Base-by-base conservation (phyloP, 2,113 vertebrate genomes). In the Aramus guarauna region DNA sequence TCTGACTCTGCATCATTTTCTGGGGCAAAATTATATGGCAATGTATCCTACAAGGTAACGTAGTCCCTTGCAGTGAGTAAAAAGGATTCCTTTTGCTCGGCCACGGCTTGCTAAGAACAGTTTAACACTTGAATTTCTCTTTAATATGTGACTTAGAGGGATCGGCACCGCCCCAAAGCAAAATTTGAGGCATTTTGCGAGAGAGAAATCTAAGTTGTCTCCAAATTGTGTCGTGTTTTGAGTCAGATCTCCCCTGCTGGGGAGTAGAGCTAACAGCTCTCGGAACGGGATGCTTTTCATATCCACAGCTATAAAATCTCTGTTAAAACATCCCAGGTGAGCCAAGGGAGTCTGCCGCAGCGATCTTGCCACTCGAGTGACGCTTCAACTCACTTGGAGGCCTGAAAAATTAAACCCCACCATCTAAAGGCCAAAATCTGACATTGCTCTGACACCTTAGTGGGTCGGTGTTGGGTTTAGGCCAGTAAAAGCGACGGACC, bases 11-110 rank as follows among this genome's bases (percentile, higher is more conserved):
- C 87, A 55, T 52, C 69, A 5, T 48, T 52, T 82, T 45, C 92
- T 30, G 90, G 93, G 79, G 67, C 60, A 24, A 62, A 90, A 68
- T 56, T 69, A 4, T 37, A 78, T 59, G 93, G 95, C 88, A 17
- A 93, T 94, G 93, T 96, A 94, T 94, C 93, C 93, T 68, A 93
- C 95, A 39, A 93, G 91, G 95, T 94, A 90, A n/a, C 0, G 68
- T 11, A 30, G 48, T 62, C 24, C 39, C 62, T 58, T 6, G 73
- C 58, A 36, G 43, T 12, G 45, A 53, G 55, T 14, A 24, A 37
- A 73, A 37, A 60, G 34, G 45, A 6, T 15, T n/a, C 47, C 13
- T 34, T 48, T 41, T 8, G 47, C 83, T 62, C 32, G n/a, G 45
- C 82, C 37, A 7, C 39, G 19, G 1, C 47, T 27, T 6, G 10